Evolutionary conservation across 1,140 invertebrate genomes (phyloP).

Genomic region (Drosophila hydei): DNA sequence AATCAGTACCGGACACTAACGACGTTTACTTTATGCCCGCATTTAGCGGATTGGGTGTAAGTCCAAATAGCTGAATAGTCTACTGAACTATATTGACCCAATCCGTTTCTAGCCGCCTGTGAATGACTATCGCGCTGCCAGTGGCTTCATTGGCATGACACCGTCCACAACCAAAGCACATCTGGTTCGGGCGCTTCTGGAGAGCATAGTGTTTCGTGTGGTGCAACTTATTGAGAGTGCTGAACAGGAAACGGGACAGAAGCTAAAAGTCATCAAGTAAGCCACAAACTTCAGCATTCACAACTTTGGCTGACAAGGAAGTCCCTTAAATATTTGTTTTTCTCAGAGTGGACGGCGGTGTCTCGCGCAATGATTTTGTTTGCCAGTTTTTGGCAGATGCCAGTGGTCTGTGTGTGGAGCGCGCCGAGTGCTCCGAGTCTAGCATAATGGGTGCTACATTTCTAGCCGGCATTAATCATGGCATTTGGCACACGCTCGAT

Average conservation of each 20-base stretch:
- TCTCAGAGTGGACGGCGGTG: constrained; percentile 96
- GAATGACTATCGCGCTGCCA: constrained; percentile 92
- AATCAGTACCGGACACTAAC: constrained; percentile 89
- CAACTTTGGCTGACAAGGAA: neutral
- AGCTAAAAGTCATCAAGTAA: constrained; percentile 87
- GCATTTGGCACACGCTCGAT: constrained; percentile 90
- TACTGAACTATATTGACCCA: neutral
- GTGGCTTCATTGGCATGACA: constrained; percentile 94
- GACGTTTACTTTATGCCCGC: constrained; percentile 96
- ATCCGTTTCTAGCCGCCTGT: constrained; percentile 89
- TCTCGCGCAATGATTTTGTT: constrained; percentile 95
- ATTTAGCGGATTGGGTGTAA: constrained; percentile 95
- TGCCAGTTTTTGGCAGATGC: constrained; percentile 94
- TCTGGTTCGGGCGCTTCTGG: constrained; percentile 92
- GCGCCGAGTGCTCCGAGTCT: constrained; percentile 88
- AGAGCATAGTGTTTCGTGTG: constrained; percentile 94
- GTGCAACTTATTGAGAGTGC: constrained; percentile 90
- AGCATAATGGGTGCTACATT: constrained; percentile 92
- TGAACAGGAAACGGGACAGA: constrained; percentile 87
- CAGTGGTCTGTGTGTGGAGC: constrained; percentile 89
- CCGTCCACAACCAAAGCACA: constrained; percentile 91
- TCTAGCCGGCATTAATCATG: constrained; percentile 91
- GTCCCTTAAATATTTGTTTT: neutral
- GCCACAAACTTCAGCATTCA: neutral
- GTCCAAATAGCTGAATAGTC: constrained; percentile 28